Conservation (phyloP, 2,113 vertebrate genomes). For the Cryptomyrus ogoouensis region DNA sequence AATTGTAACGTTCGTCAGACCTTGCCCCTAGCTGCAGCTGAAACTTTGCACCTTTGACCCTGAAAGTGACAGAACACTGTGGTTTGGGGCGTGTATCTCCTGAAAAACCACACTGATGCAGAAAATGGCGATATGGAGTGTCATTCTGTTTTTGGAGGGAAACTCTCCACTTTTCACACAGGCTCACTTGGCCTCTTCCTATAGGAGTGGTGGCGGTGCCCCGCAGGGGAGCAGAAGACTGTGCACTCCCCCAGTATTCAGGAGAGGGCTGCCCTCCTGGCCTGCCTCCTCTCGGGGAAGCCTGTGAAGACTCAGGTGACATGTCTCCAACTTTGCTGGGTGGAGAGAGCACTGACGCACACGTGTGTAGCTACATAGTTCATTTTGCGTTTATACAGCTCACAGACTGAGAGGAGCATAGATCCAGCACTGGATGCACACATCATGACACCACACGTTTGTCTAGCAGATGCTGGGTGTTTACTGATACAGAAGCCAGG, state of each 20-base stretch:
- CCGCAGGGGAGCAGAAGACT: not conserved
- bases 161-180: not conserved
- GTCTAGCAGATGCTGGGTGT: not conserved
- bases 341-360: not conserved
- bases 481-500: not conserved
- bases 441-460: not conserved
- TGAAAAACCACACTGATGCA: not conserved
- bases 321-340: not conserved
- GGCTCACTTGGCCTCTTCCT: not conserved
- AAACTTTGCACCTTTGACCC: not conserved
- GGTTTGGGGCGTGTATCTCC: not conserved
- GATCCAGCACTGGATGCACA: not conserved
- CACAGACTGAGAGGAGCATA: not conserved
- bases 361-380: not conserved
- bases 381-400: not conserved
- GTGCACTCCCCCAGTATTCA: not conserved
- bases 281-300: not conserved
- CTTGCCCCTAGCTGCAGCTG: not conserved
- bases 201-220: not conserved
- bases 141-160: not conserved
- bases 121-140: not conserved
- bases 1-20: not conserved
- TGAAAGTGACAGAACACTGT: not conserved
- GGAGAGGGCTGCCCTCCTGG: constrained; percentile 11
- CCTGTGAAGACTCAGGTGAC: constrained; percentile 5